Percentiles rank a stretch among this genome's conserved stretches.
Conservation (phyloP, 2,888 invertebrate species). For the Caprella mutica region DNA sequence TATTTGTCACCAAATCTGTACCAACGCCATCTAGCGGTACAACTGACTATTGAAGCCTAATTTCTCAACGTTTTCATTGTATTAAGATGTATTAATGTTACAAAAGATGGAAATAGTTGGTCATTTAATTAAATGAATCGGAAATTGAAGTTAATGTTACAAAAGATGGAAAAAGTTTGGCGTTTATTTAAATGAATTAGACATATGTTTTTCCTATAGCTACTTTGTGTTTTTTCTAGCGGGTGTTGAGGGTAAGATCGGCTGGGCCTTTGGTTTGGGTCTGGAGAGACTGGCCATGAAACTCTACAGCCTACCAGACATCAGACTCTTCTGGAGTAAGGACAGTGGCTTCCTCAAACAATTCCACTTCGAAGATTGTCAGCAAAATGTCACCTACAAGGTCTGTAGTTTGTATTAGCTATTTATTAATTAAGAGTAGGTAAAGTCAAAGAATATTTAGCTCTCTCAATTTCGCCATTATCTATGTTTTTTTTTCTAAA, state of each 20-base stretch:
- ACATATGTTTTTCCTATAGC: too few relatives aligned
- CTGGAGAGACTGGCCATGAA: conserved; percentile 94
- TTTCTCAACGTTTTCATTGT: too few relatives aligned
- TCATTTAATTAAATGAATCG: neutral
- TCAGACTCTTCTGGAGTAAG: conserved; percentile 87
- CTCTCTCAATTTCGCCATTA: too few relatives aligned
- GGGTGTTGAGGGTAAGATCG: conserved; percentile 72
- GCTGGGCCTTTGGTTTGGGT: conserved; percentile 96
- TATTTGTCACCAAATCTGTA: too few relatives aligned
- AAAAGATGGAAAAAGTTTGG: neutral
- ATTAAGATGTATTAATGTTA: too few relatives aligned
- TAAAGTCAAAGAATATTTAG: too few relatives aligned
- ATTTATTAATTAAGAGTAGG: neutral
- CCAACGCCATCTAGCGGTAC: too few relatives aligned
- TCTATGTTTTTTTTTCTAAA: too few relatives aligned
- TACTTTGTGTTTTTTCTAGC: too few relatives aligned
- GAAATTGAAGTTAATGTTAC: neutral
- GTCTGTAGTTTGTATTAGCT: conserved; percentile 39
- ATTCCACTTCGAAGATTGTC: conserved; percentile 62
- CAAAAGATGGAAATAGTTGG: neutral
- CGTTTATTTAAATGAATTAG: neutral
- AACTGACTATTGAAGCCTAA: too few relatives aligned
- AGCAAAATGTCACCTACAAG: conserved; percentile 60
- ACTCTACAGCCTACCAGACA: conserved; percentile 88
- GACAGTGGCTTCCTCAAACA: conserved; percentile 86